These are phyloP conservation scores for Vireo griseus DNA, from an alignment of 2,797 vertebrate genomes.

Conservation along the genomic window DNA sequence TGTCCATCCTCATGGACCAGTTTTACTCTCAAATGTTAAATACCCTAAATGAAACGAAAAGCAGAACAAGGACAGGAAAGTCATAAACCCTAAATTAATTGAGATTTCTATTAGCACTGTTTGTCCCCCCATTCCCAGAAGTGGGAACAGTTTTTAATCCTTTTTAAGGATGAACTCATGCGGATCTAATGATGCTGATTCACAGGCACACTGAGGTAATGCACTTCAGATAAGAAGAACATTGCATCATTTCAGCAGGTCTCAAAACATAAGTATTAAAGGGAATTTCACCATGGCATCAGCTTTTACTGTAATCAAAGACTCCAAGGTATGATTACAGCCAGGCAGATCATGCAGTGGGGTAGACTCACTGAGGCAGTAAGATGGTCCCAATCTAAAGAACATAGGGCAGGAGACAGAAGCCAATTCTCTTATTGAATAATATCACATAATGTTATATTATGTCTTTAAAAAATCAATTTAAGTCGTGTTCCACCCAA, in stretches of 20 bases:
- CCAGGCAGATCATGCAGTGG: background rate
- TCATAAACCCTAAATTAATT: background rate
- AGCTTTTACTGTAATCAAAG: slow-evolving; percentile 67
- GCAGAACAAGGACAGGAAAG: background rate
- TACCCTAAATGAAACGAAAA: background rate
- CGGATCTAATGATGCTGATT: slow-evolving; percentile 75
- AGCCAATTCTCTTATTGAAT: background rate
- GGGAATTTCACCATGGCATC: slow-evolving; percentile 54
- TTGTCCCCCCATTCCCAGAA: slow-evolving; percentile 48
- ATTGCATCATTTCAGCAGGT: slow-evolving; percentile 73
- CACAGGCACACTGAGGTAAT: slow-evolving; percentile 75
- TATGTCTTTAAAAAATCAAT: background rate
- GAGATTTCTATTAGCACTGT: background rate
- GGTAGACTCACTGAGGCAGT: background rate
- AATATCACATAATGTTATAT: background rate
- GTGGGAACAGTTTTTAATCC: background rate
- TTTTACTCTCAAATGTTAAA: background rate
- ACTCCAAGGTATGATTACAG: slow-evolving; percentile 36
- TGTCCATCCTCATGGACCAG: background rate
- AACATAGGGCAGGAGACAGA: background rate
- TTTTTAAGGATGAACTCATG: slow-evolving; percentile 74
- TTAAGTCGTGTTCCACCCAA: background rate
- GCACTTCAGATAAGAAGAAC: slow-evolving; percentile 50
- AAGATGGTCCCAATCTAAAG: background rate
- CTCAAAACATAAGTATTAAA: slow-evolving; percentile 63